Evolutionary conservation across 1,140 invertebrate genomes (phyloP), one percentile per base, ranked within the genome.

Genomic region (Dinothrombium tinctorium): DNA sequence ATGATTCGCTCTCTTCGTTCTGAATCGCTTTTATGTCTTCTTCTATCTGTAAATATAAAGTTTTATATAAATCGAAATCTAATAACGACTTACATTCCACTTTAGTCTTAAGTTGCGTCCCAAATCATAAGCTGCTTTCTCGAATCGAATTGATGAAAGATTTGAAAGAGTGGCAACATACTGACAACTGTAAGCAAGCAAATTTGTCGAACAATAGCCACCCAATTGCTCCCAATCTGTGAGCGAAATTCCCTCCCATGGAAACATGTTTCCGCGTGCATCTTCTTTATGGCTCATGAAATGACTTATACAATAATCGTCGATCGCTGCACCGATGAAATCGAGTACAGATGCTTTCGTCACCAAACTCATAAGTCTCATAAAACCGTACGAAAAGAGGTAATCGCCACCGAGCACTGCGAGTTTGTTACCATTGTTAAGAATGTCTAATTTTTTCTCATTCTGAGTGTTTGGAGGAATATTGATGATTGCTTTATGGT

Each of bases 51-150:
- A 21, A 36, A 9, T 1, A 8, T 15, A 15, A 11, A 21, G 0
- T 32, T 32, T 6, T 4, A 4, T 14, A 32, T 32, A 4, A 32
- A 32, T 14, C 29, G 8, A n/a, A 28, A 8, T 28, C 26, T 28
- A 9, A 21, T 3, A 33, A 23, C 35, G 20, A 41, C 29, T 41
- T 41, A 41, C 40, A 23, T 41, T 41, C 40, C 40, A 41, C 12
- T 22, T 24, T 24, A 41, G 29, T 23, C 21, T 32, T 15, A 33
- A 23, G 25, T 41, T 33, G n/a, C 26, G 35, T 23, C 40, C 40
- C 6, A 41, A 23, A 21, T 41, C 19, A 15, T 24, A 41, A 7
- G 19, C 29, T 33, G 32, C 9, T 22, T 33, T 32, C 25, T 41
- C 28, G 35, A 22, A 41, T 33, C 32, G 15, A 6, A 21, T 33